These are phyloP conservation scores for Microtus montanus DNA, from an alignment of 2,113 vertebrate genomes.

Conservation along the genomic window DNA sequence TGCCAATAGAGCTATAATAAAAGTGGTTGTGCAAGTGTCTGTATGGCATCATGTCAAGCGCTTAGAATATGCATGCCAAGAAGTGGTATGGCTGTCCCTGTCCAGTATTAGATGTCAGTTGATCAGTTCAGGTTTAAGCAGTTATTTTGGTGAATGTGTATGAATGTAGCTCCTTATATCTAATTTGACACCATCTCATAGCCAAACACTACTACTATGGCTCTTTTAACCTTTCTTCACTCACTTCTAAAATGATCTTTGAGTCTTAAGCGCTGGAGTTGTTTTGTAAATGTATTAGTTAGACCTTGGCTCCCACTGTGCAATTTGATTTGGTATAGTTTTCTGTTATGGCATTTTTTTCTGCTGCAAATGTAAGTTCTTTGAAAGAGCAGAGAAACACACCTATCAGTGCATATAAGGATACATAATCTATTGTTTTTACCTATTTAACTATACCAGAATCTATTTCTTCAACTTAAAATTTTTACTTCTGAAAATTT, in stretches of 20 bases:
- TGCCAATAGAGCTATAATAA: neutral
- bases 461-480: neutral
- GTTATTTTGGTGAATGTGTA: neutral
- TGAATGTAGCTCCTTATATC: neutral
- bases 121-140: neutral
- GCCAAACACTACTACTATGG: accelerated
- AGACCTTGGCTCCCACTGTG: neutral
- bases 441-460: neutral
- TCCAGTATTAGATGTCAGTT: neutral
- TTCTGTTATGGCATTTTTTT: neutral
- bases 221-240: neutral
- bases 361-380: neutral
- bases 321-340: neutral
- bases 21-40: neutral
- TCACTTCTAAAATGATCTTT: neutral
- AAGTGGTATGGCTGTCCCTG: too few relatives aligned
- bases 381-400: neutral
- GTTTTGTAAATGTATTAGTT: neutral
- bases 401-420: neutral
- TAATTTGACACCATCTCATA: neutral
- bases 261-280: neutral
- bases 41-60: neutral
- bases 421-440: neutral
- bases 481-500: neutral
- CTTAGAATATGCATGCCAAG: too few relatives aligned